Evolutionary conservation across 2,113 vertebrate genomes (phyloP), one percentile per base, ranked within the genome.

Genomic region (Microcebus ravelobensis): DNA sequence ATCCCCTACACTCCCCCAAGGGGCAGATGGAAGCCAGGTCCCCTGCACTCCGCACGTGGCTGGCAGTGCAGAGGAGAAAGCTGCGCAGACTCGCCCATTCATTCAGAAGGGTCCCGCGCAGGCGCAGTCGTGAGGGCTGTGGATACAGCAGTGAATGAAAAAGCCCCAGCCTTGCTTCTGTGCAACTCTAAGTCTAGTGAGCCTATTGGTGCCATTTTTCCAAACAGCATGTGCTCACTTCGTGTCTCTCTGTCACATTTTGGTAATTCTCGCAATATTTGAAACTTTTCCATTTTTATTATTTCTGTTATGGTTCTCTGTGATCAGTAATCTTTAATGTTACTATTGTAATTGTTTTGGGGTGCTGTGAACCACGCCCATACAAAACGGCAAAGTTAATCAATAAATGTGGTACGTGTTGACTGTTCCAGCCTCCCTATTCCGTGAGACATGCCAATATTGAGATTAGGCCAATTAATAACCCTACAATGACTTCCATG

Each of bases 11-110:
- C 5, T 42, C 39, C 31, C 27, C 29, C 7, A 31, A 8, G 48
- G 80, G 61, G n/a, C 90, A 18, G 79, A 45, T 13, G 5, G 57
- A 55, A 55, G 50, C 57, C 8, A 1, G 12, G 6, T 34, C 20
- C 74, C 73, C 39, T 7, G 20, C 0, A 20, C 61, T 77, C 74
- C 2, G 0, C 29, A 0, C 0, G 0, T 9, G 6, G 8, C 48
- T 2, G 0, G 48, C 8, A 0, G 48, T 0, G 1, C 42, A 13
- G 52, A 1, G 21, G 29, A 48, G 52, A 59, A 29, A 27, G 34
- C 48, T 36, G 17, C 14, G 21, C 0, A 8, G 3, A 36, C 15
- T 21, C 0, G 0, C 14, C 18, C 11, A 5, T 29, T 14, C 63
- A 4, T 31, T 39, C 76, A 23, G 63, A 36, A 92, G 59, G 39